Evolutionary conservation across 2,888 invertebrate species (phyloP).

Genomic region (Cerceris ruficornis): DNA sequence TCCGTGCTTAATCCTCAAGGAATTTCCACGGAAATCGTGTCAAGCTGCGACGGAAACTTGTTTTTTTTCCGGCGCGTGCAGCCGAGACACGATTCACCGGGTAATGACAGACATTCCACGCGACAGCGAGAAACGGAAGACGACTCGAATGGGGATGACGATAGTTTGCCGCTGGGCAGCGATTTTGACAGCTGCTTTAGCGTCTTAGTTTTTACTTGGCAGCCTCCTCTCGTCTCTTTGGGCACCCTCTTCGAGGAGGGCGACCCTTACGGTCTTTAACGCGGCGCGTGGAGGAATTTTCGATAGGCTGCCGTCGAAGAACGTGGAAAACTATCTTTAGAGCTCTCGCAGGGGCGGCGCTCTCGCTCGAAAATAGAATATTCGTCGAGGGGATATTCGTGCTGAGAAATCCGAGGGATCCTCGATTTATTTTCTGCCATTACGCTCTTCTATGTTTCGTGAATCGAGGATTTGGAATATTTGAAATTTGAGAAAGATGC

Average conservation of each 20-base stretch:
- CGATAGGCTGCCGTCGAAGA: slow-evolving; percentile 68
- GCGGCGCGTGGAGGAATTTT: slow-evolving; percentile 71
- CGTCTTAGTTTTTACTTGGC: slow-evolving; percentile 27
- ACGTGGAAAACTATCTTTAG: slow-evolving; percentile 73
- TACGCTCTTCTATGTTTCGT: not conserved
- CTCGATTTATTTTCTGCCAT: slow-evolving; percentile 38
- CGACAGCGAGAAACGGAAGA: not conserved
- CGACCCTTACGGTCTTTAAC: slow-evolving; percentile 40
- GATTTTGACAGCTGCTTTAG: slow-evolving; percentile 54
- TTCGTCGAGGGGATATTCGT: slow-evolving; percentile 66
- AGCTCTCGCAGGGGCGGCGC: slow-evolving; percentile 67
- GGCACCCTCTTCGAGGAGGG: slow-evolving; percentile 53
- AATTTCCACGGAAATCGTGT: too few species aligned
- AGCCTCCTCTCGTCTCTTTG: not conserved
- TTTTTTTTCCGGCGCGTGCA: too few species aligned
- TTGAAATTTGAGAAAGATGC: not conserved
- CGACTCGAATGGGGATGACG: slow-evolving; percentile 1
- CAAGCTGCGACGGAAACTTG: too few species aligned
- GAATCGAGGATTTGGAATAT: not conserved
- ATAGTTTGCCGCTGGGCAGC: slow-evolving; percentile 2
- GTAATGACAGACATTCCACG: too few species aligned
- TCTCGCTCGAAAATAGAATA: slow-evolving; percentile 79
- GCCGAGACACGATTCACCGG: too few species aligned
- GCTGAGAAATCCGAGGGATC: slow-evolving; percentile 48
- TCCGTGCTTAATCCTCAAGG: too few species aligned